phyloP scores from a whole-genome alignment of 64 coral and sea anemone genomes.

The Porites australiensis region DNA sequence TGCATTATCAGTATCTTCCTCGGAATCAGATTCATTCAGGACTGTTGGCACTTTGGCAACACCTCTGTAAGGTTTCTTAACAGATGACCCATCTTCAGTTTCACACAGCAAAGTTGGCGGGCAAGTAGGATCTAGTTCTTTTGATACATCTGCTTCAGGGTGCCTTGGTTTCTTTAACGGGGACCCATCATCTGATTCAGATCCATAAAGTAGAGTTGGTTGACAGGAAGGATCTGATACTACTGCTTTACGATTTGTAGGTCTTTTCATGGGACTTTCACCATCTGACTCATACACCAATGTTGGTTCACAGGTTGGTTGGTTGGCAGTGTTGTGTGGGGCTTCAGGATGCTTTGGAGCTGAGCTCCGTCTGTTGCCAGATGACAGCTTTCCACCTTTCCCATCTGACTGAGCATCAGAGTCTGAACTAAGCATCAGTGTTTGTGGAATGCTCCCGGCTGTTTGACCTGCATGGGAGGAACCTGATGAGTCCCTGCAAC shows the following conservation, averaged over 20 bases:
- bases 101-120: slow-evolving; percentile 47
- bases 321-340: neutral
- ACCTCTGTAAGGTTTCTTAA: neutral
- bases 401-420: slow-evolving; percentile 31
- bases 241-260: neutral
- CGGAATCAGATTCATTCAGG: slow-evolving; percentile 24
- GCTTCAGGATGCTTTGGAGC: neutral
- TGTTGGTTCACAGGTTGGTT: slow-evolving; percentile 19
- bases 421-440: slow-evolving; percentile 18
- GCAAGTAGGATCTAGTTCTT: neutral
- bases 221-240: neutral
- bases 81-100: slow-evolving; percentile 25
- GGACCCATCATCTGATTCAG: slow-evolving; percentile 42
- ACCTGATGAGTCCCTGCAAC: slow-evolving; percentile 5
- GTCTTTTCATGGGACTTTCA: slow-evolving; percentile 47
- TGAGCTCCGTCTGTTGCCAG: neutral
- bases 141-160: neutral
- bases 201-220: slow-evolving; percentile 34
- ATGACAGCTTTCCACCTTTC: neutral
- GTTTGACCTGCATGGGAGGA: slow-evolving; percentile 12
- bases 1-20: neutral
- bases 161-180: slow-evolving; percentile 38
- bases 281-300: slow-evolving; percentile 50
- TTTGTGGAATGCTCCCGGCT: slow-evolving; percentile 1
- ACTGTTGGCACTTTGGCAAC: neutral